Conservation (phyloP, 2,888 invertebrate genomes). For the Sycophila texana region DNA sequence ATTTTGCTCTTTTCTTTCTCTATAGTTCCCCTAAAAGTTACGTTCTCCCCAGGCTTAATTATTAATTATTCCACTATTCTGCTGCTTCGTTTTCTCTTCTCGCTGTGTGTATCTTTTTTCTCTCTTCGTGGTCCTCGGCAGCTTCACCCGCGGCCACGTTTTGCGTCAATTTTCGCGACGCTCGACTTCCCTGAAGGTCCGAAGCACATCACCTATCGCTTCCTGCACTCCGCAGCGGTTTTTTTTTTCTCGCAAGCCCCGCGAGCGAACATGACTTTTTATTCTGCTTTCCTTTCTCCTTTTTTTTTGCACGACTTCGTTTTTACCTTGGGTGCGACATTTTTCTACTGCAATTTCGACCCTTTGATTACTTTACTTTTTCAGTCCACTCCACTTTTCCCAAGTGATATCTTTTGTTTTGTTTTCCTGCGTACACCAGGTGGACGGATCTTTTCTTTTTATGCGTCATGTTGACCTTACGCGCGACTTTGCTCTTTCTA, state of each 20-base stretch:
- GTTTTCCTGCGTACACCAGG: slow-evolving; percentile 14
- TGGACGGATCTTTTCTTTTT: slow-evolving; percentile 2
- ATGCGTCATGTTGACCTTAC: slow-evolving; percentile 37
- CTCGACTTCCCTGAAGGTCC: not conserved
- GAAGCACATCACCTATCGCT: too few species aligned
- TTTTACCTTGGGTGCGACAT: not conserved
- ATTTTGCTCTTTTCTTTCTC: not conserved
- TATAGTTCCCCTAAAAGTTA: not conserved
- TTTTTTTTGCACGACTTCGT: not conserved
- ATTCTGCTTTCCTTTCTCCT: not conserved
- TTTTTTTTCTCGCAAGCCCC: not conserved
- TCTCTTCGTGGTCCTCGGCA: not conserved
- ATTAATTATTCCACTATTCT: slow-evolving; percentile 21
- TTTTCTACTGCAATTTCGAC: not conserved
- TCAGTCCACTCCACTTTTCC: slow-evolving; percentile 30
- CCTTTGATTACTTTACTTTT: slow-evolving; percentile 31
- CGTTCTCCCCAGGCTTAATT: not conserved
- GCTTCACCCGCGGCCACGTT: not conserved
- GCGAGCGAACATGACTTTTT: not conserved
- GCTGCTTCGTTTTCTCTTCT: not conserved
- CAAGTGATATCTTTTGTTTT: slow-evolving; percentile 43
- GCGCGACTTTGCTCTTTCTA: slow-evolving; percentile 30
- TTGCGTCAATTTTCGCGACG: not conserved
- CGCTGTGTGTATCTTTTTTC: not conserved
- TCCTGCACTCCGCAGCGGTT: too few species aligned